Evolutionary conservation across 2,113 vertebrate species (phyloP).

Genomic region (Strigops habroptila): DNA sequence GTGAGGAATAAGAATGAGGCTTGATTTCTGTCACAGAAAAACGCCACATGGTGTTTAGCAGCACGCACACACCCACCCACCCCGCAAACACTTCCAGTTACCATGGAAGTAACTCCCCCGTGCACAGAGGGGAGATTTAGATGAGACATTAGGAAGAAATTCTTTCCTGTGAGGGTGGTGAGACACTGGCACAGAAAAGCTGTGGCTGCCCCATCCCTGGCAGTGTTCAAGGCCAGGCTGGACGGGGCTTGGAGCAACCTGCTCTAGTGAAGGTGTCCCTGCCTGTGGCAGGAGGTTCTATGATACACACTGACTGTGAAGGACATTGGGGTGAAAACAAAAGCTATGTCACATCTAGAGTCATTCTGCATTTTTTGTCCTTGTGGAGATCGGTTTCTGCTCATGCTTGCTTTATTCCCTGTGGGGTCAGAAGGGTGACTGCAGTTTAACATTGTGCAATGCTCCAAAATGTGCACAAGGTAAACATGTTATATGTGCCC

Average conservation of each 20-base stretch:
- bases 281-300: neutral
- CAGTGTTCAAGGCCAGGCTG: neutral
- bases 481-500: neutral
- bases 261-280: neutral
- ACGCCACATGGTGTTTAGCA: neutral
- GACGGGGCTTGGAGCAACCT: neutral
- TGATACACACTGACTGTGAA: neutral
- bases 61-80: fast-evolving
- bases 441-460: neutral
- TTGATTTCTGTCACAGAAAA: neutral
- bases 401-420: neutral
- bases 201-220: neutral
- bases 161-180: neutral
- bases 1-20: neutral
- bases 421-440: neutral
- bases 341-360: neutral
- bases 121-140: neutral
- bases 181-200: neutral
- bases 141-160: neutral
- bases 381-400: neutral
- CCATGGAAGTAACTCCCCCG: neutral
- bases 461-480: neutral
- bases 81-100: neutral
- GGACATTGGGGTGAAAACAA: neutral
- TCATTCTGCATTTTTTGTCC: neutral